These are phyloP conservation scores for Poeciliopsis paucimaculata DNA, from an alignment of 2,797 vertebrate genomes.

Conservation along the genomic window DNA sequence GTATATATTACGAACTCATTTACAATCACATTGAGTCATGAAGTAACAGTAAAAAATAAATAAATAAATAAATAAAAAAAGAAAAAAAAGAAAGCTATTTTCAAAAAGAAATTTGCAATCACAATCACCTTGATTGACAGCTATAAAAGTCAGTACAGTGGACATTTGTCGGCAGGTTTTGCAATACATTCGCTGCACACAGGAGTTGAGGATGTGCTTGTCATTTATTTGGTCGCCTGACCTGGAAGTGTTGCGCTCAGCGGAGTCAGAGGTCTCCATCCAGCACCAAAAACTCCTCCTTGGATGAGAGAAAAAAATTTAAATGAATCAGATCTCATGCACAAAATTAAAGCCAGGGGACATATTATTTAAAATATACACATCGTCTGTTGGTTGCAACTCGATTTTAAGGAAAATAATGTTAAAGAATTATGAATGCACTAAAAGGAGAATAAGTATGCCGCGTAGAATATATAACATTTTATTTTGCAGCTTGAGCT, in stretches of 20 bases:
- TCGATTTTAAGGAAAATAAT: not conserved
- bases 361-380: slow-evolving; percentile 17
- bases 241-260: slow-evolving; percentile 49
- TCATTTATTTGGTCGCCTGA: slow-evolving; percentile 18
- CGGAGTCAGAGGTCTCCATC: slow-evolving; percentile 82
- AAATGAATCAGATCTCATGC: slow-evolving; percentile 43
- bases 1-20: not conserved
- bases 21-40: not conserved
- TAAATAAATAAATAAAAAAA: no score
- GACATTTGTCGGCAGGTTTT: not conserved
- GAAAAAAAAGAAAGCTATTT: not conserved
- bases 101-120: not conserved
- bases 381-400: not conserved
- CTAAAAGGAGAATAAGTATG: not conserved
- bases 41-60: not conserved
- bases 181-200: not conserved
- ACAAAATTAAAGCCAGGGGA: slow-evolving; percentile 39
- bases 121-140: not conserved
- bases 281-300: slow-evolving; percentile 81
- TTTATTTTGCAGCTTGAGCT: not conserved
- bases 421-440: not conserved
- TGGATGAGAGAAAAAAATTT: slow-evolving; percentile 86
- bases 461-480: not conserved
- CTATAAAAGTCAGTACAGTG: not conserved
- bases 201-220: not conserved